Evolutionary conservation across 2,888 invertebrate genomes (phyloP).

Genomic region (Ametastegia equiseti): DNA sequence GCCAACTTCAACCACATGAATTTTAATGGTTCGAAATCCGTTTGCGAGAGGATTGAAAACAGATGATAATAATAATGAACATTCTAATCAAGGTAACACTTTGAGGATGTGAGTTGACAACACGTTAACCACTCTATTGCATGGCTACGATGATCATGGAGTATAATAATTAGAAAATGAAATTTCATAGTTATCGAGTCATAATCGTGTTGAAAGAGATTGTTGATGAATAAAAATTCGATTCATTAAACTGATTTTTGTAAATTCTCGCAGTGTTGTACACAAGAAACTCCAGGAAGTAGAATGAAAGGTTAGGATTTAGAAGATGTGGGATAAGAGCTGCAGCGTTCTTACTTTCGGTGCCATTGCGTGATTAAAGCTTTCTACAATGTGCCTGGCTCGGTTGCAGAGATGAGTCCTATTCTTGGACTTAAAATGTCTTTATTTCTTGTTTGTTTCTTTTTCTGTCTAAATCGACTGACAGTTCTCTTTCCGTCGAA

Average conservation of each 20-base stretch:
- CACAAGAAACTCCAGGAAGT: background rate
- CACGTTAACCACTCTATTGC: too few species aligned
- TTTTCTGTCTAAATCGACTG: slow-evolving; percentile 18
- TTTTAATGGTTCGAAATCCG: too few species aligned
- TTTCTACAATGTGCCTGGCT: background rate
- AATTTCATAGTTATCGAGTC: too few species aligned
- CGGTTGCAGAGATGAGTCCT: background rate
- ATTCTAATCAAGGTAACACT: too few species aligned
- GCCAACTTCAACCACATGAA: too few species aligned
- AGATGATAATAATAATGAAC: too few species aligned
- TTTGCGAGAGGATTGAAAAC: too few species aligned
- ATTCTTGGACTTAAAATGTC: background rate
- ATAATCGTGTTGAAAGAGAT: background rate
- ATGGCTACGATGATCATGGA: too few species aligned
- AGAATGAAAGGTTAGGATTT: background rate
- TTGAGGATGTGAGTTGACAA: too few species aligned
- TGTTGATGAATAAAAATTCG: background rate
- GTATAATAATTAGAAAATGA: too few species aligned
- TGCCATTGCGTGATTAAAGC: slow-evolving; percentile 15
- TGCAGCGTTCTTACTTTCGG: background rate
- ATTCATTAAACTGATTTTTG: too few species aligned
- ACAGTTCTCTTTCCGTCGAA: background rate
- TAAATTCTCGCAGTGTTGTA: background rate
- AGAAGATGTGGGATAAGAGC: background rate
- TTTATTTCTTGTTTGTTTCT: background rate